Evolutionary conservation across 2,113 vertebrate species (phyloP).

Genomic region (Lipophrys pholis): DNA sequence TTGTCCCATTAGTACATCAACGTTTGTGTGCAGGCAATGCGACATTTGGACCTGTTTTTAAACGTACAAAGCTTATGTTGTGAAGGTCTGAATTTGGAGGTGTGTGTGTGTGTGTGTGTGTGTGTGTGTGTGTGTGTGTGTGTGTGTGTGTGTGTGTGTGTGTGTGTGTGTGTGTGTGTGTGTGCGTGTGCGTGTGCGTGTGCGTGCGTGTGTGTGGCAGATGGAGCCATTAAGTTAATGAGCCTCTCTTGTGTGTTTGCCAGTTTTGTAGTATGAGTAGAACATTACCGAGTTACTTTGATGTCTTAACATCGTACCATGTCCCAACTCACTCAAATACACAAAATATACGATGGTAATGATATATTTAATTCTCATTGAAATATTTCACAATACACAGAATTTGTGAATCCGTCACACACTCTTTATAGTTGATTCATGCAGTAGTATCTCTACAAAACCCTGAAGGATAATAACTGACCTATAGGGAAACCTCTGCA

Average conservation of each 20-base stretch:
- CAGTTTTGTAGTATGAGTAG: constrained; percentile 87
- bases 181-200: constrained; percentile 79
- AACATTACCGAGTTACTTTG: constrained; percentile 86
- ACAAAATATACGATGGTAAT: background rate
- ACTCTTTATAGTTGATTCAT: constrained; percentile 9
- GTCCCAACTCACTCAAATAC: constrained; percentile 10
- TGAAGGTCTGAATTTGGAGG: background rate
- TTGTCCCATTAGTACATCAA: too few relatives aligned
- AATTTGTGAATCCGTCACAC: background rate
- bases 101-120: constrained; percentile 23
- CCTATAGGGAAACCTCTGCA: background rate
- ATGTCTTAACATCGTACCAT: constrained; percentile 83
- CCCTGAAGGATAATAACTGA: background rate
- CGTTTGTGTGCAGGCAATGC: too few relatives aligned
- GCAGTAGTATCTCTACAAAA: background rate
- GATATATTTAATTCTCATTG: background rate
- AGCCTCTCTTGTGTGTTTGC: constrained; percentile 89
- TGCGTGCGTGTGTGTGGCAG: constrained; percentile 73
- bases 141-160: constrained; percentile 72
- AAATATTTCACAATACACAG: background rate
- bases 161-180: constrained; percentile 60
- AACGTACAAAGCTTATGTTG: too few relatives aligned
- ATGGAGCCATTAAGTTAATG: constrained; percentile 94
- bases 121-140: constrained; percentile 17
- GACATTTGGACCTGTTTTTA: too few relatives aligned